Conservation (phyloP, 1,140 invertebrate species). For the Drosophila sp. region DNA sequence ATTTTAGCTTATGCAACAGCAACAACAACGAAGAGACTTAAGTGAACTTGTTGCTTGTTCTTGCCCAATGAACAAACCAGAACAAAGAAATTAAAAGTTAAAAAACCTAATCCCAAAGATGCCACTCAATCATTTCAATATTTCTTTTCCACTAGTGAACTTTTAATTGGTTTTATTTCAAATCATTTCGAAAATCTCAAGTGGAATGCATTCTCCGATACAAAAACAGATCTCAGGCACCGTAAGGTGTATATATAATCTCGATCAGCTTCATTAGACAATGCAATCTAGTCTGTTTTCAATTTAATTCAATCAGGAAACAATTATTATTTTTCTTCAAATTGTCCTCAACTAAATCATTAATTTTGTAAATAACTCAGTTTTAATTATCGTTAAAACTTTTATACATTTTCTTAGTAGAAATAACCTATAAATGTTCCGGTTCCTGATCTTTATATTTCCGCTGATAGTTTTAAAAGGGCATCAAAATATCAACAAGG, state of each 20-base stretch:
- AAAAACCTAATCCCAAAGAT: not conserved
- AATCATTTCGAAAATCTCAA: not conserved
- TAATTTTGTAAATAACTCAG: no score
- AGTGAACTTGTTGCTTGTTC: not conserved
- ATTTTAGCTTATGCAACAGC: slow-evolving; percentile 9
- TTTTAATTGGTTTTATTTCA: not conserved
- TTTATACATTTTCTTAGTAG: no score
- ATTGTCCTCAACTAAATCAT: no score
- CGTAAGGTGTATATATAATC: no score
- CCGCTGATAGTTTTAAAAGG: not conserved
- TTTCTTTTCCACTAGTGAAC: not conserved
- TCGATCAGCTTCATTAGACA: no score
- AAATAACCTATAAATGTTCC: no score
- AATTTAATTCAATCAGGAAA: no score
- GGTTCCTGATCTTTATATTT: no score
- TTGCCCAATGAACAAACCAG: not conserved
- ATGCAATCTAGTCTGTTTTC: no score
- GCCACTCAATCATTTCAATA: not conserved
- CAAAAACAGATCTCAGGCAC: no score
- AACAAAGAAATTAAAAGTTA: not conserved
- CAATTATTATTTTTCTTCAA: no score
- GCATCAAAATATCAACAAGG: not conserved
- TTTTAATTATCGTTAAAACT: no score
- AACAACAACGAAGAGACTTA: not conserved
- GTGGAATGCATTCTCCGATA: not conserved